Conservation (phyloP, 1,140 invertebrate species). For the Drosophila sp. region DNA sequence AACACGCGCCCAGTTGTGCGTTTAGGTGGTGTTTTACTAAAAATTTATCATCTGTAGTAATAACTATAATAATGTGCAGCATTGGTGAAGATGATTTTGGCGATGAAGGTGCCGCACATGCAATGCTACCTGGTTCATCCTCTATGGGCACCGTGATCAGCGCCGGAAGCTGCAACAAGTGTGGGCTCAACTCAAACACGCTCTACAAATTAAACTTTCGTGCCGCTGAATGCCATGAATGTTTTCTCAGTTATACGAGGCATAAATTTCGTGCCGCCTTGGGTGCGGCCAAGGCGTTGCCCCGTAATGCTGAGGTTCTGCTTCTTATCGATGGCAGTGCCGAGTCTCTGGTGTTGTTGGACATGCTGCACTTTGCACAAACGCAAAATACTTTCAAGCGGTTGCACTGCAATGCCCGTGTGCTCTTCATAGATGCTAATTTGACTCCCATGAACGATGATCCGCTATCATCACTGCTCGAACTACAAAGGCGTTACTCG, state of each 20-base stretch:
- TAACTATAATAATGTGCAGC: constrained; percentile 65
- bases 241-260: constrained; percentile 68
- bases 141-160: constrained; percentile 15
- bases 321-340: constrained; percentile 69
- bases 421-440: constrained; percentile 78
- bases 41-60: constrained; percentile 34
- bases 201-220: constrained; percentile 74
- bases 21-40: not conserved
- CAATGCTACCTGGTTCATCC: constrained; percentile 53
- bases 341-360: constrained; percentile 67
- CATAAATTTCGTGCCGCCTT: constrained; percentile 82
- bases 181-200: constrained; percentile 29
- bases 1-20: constrained; percentile 19
- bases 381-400: constrained; percentile 75
- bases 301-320: constrained; percentile 64
- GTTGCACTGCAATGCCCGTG: constrained; percentile 64
- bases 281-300: constrained; percentile 75
- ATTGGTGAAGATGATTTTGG: constrained; percentile 83
- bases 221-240: constrained; percentile 63
- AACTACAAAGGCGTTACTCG: constrained; percentile 42
- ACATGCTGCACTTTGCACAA: constrained; percentile 76
- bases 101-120: constrained; percentile 73
- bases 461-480: constrained; percentile 11
- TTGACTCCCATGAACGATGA: constrained; percentile 27
- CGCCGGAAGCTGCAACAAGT: constrained; percentile 68